Evolutionary conservation across 2,797 vertebrate genomes (phyloP).

Genomic region (Scomberomorus guttatus): DNA sequence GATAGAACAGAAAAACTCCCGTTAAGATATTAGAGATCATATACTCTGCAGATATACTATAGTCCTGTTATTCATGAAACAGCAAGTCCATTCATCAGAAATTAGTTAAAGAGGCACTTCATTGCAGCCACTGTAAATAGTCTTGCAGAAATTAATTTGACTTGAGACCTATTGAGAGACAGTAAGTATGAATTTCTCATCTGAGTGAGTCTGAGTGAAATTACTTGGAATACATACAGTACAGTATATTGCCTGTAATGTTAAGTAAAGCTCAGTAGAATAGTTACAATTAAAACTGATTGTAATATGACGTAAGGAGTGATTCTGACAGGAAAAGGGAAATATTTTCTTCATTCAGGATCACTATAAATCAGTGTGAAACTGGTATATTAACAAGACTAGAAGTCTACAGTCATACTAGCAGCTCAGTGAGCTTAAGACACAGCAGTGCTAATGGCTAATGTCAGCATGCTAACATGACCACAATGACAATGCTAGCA

Average conservation of each 20-base stretch:
- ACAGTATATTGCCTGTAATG: constrained; percentile 13
- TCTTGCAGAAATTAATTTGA: constrained; percentile 44
- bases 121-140: constrained; percentile 45
- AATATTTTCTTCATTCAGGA: not conserved
- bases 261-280: constrained; percentile 22
- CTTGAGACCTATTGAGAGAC: constrained; percentile 32
- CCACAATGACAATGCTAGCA: not conserved
- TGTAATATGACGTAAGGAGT: not conserved
- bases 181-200: constrained; percentile 48
- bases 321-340: not conserved
- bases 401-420: not conserved
- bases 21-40: constrained; percentile 14
- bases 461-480: not conserved
- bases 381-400: not conserved
- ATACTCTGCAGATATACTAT: not conserved
- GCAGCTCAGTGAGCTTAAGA: no score
- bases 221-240: not conserved
- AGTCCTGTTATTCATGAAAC: not conserved
- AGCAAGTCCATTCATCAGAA: constrained; percentile 36
- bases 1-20: not conserved
- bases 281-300: not conserved
- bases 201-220: constrained; percentile 29
- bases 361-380: not conserved
- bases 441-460: no score
- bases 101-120: constrained; percentile 44